Evolutionary conservation across 2,113 vertebrate species (phyloP), one percentile per base, ranked within the genome.

Genomic region (Trogon melanurus): DNA sequence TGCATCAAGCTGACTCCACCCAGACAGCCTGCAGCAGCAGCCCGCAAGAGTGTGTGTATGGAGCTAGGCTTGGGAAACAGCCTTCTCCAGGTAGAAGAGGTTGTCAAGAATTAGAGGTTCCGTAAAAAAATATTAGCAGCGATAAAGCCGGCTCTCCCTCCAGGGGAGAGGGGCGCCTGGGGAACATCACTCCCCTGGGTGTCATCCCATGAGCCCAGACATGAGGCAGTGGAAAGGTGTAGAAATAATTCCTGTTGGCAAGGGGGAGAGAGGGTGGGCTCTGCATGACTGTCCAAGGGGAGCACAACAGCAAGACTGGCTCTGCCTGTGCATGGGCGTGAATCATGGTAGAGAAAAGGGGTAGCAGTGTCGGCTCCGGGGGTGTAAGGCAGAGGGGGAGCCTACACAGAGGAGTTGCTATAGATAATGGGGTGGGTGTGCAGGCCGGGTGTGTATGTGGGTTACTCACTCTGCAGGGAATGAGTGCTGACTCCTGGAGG

Each of bases 1-100:
- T 58, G 91, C 91, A 91, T 78, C 64, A 86, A 95, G 44, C 47
- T 79, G 82, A 58, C 86, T 88, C 92, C 93, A 92, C 95, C 72
- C 89, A 79, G 85, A 53, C 10, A 62, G 58, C 89, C 79, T 9
- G 2, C 5, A 9, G 85, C 83, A 86, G 67, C 29, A 93, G 36
- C 67, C 76, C 69, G 82, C 65, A 48, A 54, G 60, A 91, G 29
- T 0, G 1, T 41, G 41, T 21, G 45, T 47, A 50, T 17, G 30
- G 51, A 36, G 67, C 12, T 16, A 51, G 65, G 85, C 76, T 72
- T 44, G 50, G 58, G 79, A 47, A 93, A 48, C 36, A 57, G 72
- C 26, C 15, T 89, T 48, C 45, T 89, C 69, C 73, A 84, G 61
- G 80, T 32, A 83, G 22, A 67, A 57, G 47, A 74, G 50, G 29